phyloP scores from a whole-genome alignment of 2,113 vertebrate species.

The Haemorhous mexicanus region DNA sequence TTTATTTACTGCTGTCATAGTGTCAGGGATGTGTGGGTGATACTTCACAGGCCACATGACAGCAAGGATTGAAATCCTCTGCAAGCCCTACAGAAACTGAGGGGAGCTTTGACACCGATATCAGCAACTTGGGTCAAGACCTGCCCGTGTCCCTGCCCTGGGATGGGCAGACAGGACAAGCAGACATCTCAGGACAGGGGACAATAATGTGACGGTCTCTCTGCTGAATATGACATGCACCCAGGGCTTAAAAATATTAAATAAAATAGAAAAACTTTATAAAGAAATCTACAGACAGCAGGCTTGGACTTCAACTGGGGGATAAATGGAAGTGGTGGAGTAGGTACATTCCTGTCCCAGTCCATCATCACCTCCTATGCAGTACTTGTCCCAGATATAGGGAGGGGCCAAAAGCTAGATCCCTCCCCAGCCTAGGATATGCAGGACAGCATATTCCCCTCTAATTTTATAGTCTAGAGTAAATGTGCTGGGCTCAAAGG shows the following conservation, averaged over 20 bases:
- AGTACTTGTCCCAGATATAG: not conserved
- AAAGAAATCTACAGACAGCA: not conserved
- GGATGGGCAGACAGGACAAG: not conserved
- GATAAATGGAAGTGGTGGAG: not conserved
- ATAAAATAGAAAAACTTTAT: not conserved
- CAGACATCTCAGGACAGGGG: not conserved
- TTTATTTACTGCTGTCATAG: not conserved
- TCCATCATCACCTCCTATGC: not conserved
- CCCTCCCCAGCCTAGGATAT: rapidly evolving
- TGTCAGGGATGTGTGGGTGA: not conserved
- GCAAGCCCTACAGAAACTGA: not conserved
- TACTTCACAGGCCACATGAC: not conserved
- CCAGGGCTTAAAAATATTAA: not conserved
- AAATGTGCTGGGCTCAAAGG: not conserved
- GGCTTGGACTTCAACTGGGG: not conserved
- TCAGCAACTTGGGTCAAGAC: not conserved
- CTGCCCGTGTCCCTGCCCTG: not conserved
- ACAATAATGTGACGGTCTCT: not conserved
- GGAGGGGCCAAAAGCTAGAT: not conserved
- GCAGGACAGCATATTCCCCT: not conserved
- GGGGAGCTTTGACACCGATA: rapidly evolving
- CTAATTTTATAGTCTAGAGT: not conserved
- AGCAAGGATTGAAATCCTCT: not conserved
- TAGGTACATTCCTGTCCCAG: not conserved
- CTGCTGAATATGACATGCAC: not conserved